Conservation (phyloP, 2,888 invertebrate species). For the Orthosia cruda region DNA sequence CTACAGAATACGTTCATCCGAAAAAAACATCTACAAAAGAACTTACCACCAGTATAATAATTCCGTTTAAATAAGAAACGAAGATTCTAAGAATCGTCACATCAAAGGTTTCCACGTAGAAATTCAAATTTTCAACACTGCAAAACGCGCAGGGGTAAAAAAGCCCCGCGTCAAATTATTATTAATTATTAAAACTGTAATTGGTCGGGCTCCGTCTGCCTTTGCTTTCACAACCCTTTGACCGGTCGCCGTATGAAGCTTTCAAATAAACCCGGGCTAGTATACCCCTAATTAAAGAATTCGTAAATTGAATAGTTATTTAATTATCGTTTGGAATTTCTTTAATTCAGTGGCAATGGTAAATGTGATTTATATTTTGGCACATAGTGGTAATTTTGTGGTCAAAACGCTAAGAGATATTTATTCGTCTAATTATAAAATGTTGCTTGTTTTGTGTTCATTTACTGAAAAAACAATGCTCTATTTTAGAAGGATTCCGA, state of each 20-base stretch:
- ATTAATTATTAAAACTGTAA: constrained; percentile 76
- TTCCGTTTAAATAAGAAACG: constrained; percentile 17
- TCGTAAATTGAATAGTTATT: constrained; percentile 31
- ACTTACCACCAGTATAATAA: constrained; percentile 7
- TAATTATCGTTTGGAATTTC: constrained; percentile 23
- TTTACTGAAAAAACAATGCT: background rate
- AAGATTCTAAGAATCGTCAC: constrained; percentile 35
- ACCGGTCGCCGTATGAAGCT: constrained; percentile 64
- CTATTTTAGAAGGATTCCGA: background rate
- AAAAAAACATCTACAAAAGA: background rate
- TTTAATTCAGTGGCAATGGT: constrained; percentile 1
- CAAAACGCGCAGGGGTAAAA: constrained; percentile 33
- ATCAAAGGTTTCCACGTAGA: constrained; percentile 38
- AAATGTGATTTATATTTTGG: background rate
- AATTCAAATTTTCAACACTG: constrained; percentile 54
- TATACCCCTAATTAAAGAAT: constrained; percentile 36
- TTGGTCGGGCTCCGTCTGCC: constrained; percentile 67
- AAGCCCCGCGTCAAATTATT: constrained; percentile 66
- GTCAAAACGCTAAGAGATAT: no score
- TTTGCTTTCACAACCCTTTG: constrained; percentile 68
- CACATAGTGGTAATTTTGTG: background rate
- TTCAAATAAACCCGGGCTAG: constrained; percentile 55
- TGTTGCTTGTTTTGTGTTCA: background rate
- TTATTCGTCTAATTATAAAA: background rate
- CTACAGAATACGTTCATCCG: background rate